Evolutionary conservation across 2,797 vertebrate species (phyloP), one percentile per base, ranked within the genome.

Genomic region (Acanthis flammea): DNA sequence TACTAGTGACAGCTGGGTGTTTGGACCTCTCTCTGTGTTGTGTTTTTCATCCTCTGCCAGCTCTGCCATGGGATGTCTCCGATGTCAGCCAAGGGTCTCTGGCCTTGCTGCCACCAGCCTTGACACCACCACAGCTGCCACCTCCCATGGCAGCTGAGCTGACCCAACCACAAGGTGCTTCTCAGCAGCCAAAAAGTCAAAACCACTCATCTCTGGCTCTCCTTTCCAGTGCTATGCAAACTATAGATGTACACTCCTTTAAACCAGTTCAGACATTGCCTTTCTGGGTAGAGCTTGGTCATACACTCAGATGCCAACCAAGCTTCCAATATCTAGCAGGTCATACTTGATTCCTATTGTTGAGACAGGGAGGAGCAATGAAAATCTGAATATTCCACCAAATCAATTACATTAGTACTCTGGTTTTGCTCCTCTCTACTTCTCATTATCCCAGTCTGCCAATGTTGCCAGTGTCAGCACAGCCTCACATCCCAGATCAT

Each of bases 361-460:
- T 33, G 25, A 55, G 35, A 48, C 6, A 19, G 12, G 12, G 9
- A 14, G 6, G 2, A n/a, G 19, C 15, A 88, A 57, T 35, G n/a
- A 68, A 68, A 93, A 85, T 33, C 11, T 27, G 19, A 87, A 51
- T 85, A 79, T 48, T 37, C 31, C 12, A 51, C 51, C 88, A 66
- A 81, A 66, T 47, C 28, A 31, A 28, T 51, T 44, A 51, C 31
- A 35, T 27, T 65, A 75, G 25, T 30, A 84, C 21, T n/a, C 42
- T 22, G 25, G 0, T 19, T 92, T 72, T 86, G 14, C 54, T 86
- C 57, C 54, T 89, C 21, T 61, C 61, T 65, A 17, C 61, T 83
- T 91, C n/a, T 68, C 75, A 96, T 90, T 94, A 88, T 88, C 82
- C 62, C 62, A 66, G 42, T 57, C 73, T 84, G 25, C 42, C 86